Base-by-base conservation (phyloP, 2,888 invertebrate species). In the Anticlea derivata region DNA sequence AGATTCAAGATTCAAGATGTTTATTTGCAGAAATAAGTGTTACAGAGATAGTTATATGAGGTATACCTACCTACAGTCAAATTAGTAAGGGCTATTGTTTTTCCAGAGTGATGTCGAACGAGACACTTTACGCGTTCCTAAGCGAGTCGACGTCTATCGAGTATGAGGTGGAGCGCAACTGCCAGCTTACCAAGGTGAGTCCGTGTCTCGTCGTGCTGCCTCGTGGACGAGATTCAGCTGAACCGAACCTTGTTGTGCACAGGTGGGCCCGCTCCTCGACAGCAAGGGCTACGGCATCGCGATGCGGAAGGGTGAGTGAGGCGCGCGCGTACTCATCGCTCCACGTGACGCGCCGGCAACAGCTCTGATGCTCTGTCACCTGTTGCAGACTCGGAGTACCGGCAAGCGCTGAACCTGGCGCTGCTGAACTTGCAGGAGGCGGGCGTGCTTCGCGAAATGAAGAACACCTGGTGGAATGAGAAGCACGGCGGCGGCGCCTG, bases 111-210 rank as follows among this genome's bases (percentile, higher is more conserved):
- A 47, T 47, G 35, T 11, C 55, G 50, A 68, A 64, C 1, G 78
- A 70, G 12, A 81, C 92, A 0, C 13, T 48, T 63, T 98, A 96
- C 79, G 98, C 97, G 0, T 98, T 94, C 77, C 90, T 98, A 26
- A 96, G 97, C 94, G 98, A 98, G 87, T 97, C 96, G 0, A 95
- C 96, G 0, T 94, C 95, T 29, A 96, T 98, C 60, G 97, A 98
- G 78, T 98, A 97, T 81, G 48, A 48, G 40, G 40, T 48, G 34
- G 39, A 48, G 40, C 40, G 48, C 7, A 48, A 48, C 66, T 97
- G 97, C 70, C 92, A 93, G 47, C 91, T 97, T 55, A 93, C 92
- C 2, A 93, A 93, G 86, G 92, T 94, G 39, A 66, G 41, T 24
- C 17, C 17, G 4, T 17, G 17, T 17, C 17, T 17, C 17, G 2